These are phyloP conservation scores for Stomorhina lunata DNA, from an alignment of 2,888 invertebrate species.

Conservation along the genomic window DNA sequence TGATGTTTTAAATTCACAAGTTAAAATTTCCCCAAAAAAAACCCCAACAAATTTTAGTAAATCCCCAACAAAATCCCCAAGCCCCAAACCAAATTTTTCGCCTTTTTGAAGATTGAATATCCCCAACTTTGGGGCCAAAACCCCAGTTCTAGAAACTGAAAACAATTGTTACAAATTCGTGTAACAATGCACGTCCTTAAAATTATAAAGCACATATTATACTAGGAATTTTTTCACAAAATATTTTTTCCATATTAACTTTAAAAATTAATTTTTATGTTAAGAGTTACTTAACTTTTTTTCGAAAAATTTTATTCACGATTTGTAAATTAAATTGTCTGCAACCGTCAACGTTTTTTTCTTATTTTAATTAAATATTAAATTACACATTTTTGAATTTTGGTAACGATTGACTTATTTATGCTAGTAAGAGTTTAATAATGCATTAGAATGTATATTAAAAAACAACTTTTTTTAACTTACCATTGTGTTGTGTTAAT, in stretches of 20 bases:
- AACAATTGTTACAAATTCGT: too few relatives aligned
- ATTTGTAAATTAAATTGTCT: not conserved
- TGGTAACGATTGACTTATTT: not conserved
- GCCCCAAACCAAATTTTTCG: too few relatives aligned
- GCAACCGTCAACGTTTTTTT: not conserved
- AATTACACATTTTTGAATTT: not conserved
- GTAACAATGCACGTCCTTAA: too few relatives aligned
- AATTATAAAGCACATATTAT: not conserved
- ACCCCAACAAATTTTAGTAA: too few relatives aligned
- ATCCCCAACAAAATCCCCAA: too few relatives aligned
- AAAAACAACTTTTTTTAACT: not conserved
- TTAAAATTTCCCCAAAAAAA: too few relatives aligned
- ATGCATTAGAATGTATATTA: not conserved
- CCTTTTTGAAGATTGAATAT: too few relatives aligned
- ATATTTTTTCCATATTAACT: not conserved
- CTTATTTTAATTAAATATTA: not conserved
- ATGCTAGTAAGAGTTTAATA: not conserved
- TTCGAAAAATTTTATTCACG: not conserved
- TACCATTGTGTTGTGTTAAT: constrained; percentile 40
- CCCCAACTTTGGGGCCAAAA: too few relatives aligned
- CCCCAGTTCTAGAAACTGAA: too few relatives aligned
- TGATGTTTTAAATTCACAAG: too few relatives aligned
- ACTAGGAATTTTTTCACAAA: not conserved
- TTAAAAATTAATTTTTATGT: not conserved
- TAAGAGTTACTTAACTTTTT: not conserved